phyloP scores from a whole-genome alignment of 2,113 vertebrate species.

The Aix galericulata region DNA sequence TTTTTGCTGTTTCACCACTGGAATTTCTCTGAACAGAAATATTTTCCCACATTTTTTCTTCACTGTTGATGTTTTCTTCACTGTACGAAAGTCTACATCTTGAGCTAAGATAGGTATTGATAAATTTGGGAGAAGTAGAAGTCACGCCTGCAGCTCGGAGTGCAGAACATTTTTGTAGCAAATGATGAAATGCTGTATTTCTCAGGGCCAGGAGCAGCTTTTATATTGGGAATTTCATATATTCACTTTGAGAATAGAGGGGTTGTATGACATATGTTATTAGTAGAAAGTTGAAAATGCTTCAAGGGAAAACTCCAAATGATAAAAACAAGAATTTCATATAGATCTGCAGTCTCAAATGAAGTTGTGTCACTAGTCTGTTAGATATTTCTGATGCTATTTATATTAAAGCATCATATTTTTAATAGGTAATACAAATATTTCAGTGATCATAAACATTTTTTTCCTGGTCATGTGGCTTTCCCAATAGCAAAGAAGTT shows the following conservation, averaged over 20 bases:
- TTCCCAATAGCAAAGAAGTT: neutral
- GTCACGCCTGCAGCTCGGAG: neutral
- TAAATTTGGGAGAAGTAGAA: neutral
- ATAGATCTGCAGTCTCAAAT: neutral
- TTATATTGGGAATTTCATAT: neutral
- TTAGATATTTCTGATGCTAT: neutral
- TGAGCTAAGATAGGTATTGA: neutral
- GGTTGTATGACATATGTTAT: neutral
- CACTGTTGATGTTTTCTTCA: neutral
- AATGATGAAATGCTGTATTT: neutral
- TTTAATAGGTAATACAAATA: neutral
- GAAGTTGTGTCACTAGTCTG: neutral
- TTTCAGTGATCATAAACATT: neutral
- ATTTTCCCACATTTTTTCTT: constrained; percentile 28
- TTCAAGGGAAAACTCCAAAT: neutral
- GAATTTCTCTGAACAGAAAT: constrained; percentile 43
- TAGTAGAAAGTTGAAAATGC: neutral
- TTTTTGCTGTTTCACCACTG: constrained; percentile 24
- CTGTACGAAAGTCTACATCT: neutral
- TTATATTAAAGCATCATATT: neutral
- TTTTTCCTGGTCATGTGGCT: neutral
- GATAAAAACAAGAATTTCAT: neutral
- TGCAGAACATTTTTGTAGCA: neutral
- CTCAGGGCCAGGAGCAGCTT: neutral
- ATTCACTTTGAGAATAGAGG: neutral